Percentiles rank a stretch among this genome's conserved stretches.
phyloP scores from a whole-genome alignment of 2,113 vertebrate genomes.

The Strigops habroptila region DNA sequence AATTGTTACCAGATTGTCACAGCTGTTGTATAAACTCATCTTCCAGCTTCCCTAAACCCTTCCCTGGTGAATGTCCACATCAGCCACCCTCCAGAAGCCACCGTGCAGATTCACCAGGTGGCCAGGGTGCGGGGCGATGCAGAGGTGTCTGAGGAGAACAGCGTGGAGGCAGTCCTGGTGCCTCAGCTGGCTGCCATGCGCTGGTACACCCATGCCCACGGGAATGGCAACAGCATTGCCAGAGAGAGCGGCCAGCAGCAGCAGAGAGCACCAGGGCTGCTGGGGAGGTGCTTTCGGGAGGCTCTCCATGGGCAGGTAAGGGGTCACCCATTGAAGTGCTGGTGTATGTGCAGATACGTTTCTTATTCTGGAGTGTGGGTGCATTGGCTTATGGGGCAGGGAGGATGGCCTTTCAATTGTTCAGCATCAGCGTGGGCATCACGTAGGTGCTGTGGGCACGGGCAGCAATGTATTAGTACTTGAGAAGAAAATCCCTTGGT shows the following conservation, averaged over 20 bases:
- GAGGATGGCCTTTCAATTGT: neutral
- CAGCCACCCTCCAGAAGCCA: conserved; percentile 90
- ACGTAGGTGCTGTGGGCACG: neutral
- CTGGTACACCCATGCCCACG: conserved; percentile 31
- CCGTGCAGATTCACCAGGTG: conserved; percentile 92
- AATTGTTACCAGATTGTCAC: neutral
- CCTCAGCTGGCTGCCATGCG: conserved; percentile 59
- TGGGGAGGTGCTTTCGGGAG: conserved; percentile 90
- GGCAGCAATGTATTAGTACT: neutral
- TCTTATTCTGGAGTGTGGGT: neutral
- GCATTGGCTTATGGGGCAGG: rapidly evolving
- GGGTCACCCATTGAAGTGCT: rapidly evolving
- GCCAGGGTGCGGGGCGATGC: conserved; percentile 77
- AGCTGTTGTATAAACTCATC: conserved; percentile 6
- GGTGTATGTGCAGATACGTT: neutral
- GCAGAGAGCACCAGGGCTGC: conserved; percentile 58
- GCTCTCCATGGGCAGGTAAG: conserved; percentile 88
- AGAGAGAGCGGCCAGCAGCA: conserved; percentile 14
- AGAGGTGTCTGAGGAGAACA: conserved; percentile 66
- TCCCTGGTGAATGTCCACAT: conserved; percentile 91
- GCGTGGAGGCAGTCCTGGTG: conserved; percentile 75
- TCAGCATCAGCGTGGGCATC: neutral
- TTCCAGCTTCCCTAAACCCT: conserved; percentile 75
- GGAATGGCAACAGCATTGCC: conserved; percentile 63
- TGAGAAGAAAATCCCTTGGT: neutral